Conservation (phyloP, 2,888 invertebrate species). For the Papilio demoleus region DNA sequence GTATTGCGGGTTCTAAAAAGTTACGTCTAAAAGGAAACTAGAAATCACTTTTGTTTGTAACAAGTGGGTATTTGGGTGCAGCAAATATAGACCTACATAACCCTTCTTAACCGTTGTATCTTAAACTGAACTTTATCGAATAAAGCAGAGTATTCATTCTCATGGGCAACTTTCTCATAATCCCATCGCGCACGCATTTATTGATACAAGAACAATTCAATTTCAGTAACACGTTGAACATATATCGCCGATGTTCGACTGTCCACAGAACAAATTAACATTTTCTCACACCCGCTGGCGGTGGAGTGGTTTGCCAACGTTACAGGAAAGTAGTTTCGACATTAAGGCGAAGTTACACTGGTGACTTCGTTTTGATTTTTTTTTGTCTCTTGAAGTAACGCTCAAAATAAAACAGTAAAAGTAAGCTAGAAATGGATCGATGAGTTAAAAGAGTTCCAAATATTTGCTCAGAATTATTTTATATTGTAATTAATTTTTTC, state of each 20-base stretch:
- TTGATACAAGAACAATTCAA: conserved; percentile 68
- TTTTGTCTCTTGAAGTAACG: background rate
- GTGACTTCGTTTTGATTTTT: background rate
- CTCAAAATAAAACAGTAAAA: background rate
- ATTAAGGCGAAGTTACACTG: conserved; percentile 38
- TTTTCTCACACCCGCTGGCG: conserved; percentile 52
- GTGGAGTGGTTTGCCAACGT: conserved; percentile 49
- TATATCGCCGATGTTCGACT: conserved; percentile 49
- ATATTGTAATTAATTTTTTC: too few relatives aligned
- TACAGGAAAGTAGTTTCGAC: conserved; percentile 40
- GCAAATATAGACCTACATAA: too few relatives aligned
- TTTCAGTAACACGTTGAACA: conserved; percentile 57
- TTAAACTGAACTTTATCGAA: too few relatives aligned
- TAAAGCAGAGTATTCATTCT: too few relatives aligned
- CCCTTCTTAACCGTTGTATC: too few relatives aligned
- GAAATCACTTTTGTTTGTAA: too few relatives aligned
- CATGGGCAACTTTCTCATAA: conserved; percentile 54
- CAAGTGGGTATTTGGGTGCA: too few relatives aligned
- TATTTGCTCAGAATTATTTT: too few relatives aligned
- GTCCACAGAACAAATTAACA: conserved; percentile 63
- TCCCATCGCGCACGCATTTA: conserved; percentile 55
- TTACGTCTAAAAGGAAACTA: too few relatives aligned
- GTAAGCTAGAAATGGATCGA: too few relatives aligned
- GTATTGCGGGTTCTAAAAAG: too few relatives aligned
- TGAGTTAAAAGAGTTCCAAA: too few relatives aligned